Evolutionary conservation across 1,140 invertebrate genomes (phyloP).

Genomic region (Brachionus calyciflorus): DNA sequence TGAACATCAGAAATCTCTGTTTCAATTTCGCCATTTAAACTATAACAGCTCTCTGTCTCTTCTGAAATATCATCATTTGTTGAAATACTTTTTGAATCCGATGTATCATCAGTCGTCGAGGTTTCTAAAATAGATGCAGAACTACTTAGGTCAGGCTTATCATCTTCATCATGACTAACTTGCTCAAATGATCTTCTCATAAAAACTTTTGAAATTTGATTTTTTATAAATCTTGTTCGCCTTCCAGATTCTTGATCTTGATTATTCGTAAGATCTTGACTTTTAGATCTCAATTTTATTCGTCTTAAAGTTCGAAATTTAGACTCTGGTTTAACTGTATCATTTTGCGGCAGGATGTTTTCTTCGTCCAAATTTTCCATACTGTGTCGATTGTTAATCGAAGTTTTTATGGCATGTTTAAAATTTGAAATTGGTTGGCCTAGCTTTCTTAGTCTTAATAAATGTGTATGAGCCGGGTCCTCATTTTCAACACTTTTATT

Average conservation of each 20-base stretch:
- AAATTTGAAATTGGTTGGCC: slow-evolving; percentile 6
- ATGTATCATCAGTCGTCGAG: neutral
- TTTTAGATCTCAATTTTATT: slow-evolving; percentile 10
- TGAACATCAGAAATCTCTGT: neutral
- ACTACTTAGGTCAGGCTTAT: neutral
- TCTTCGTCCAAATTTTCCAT: neutral
- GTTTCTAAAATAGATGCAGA: neutral
- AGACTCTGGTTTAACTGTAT: neutral
- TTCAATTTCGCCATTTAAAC: neutral
- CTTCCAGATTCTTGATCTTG: neutral
- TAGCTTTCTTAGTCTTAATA: neutral
- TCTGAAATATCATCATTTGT: too few relatives aligned
- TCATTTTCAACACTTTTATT: neutral
- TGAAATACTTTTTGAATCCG: neutral
- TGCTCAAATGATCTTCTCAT: neutral
- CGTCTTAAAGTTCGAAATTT: neutral
- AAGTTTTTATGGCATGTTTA: neutral
- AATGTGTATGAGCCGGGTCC: neutral
- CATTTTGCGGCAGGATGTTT: neutral
- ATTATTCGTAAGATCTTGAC: neutral
- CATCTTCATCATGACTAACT: neutral
- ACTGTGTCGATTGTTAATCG: neutral
- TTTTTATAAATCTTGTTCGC: neutral
- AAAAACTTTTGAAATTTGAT: neutral
- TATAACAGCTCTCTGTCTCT: too few relatives aligned